Evolutionary conservation across 2,888 invertebrate species (phyloP), one percentile per base, ranked within the genome.

Genomic region (Drosophila borealis): DNA sequence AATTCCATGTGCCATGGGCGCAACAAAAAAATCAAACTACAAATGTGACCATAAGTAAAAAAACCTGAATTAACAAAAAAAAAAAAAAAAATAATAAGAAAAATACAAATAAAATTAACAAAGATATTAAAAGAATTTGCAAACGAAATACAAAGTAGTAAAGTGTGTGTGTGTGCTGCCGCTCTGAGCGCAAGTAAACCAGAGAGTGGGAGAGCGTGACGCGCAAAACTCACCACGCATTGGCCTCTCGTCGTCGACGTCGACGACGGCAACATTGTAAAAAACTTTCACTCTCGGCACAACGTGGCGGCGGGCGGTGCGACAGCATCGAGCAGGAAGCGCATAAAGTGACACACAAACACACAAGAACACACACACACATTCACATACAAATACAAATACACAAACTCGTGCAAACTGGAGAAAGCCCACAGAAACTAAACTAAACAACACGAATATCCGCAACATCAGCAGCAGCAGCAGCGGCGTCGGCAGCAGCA

Each of bases 271-370:
- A 65, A 61, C 51, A 62, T 62, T 57, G n/a, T 69, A 57, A 45
- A 77, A 78, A 71, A 83, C 83, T 83, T 83, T 83, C 83, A 83
- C 83, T 83, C 83, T 83, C 88, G 83, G 74, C 82, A 85, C 80
- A 82, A 88, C 88, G 88, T 80, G 88, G 83, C 88, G 78, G 72
- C 78, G 70, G 69, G 72, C 61, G 80, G 86, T 74, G 61, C 72
- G 75, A 80, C 65, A 78, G 74, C 76, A 77, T 68, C 76, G 65
- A 76, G 71, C 89, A 88, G 89, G 78, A 85, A 83, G 78, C 81
- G 87, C 81, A 84, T 81, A 84, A 79, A 87, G 74, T 83, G 88
- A 77, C 86, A 85, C 70, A 87, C 84, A 75, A 66, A 70, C 67
- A 80, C 61, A 69, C 44, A 46, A 19, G 49, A 19, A 76, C 33